Evolutionary conservation across 2,797 vertebrate species (phyloP).

Genomic region (Discoglossus pictus): DNA sequence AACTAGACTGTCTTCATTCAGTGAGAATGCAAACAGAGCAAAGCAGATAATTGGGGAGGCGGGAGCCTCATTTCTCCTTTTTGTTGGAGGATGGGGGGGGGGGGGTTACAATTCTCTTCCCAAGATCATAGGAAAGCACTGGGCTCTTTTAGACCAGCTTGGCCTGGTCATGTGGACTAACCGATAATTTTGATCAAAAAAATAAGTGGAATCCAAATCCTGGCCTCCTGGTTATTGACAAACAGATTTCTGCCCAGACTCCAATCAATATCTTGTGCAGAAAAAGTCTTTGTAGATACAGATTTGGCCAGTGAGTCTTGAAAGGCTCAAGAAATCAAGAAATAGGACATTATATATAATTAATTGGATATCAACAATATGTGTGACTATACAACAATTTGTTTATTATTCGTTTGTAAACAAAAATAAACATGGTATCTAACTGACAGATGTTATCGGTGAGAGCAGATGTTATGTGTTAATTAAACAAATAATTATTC

Average conservation of each 20-base stretch:
- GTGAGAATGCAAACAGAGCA: slow-evolving; percentile 48
- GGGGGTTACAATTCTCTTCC: neutral
- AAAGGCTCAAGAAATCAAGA: too few relatives aligned
- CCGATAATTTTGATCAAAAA: slow-evolving; percentile 9
- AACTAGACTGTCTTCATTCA: slow-evolving; percentile 43
- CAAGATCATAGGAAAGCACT: slow-evolving; percentile 6
- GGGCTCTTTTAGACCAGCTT: neutral
- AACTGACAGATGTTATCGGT: slow-evolving; percentile 32
- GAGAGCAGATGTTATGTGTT: slow-evolving; percentile 31
- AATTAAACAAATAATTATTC: slow-evolving; percentile 43
- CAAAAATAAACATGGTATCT: neutral
- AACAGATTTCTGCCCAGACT: slow-evolving; percentile 29
- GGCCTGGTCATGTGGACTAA: neutral
- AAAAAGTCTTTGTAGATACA: slow-evolving; percentile 18
- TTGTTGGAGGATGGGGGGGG: slow-evolving; percentile 7
- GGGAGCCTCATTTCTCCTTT: slow-evolving; percentile 15
- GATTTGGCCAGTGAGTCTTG: slow-evolving; percentile 10
- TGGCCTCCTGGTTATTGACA: slow-evolving; percentile 28
- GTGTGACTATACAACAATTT: too few relatives aligned
- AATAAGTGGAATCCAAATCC: slow-evolving; percentile 17
- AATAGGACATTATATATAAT: too few relatives aligned
- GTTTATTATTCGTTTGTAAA: too few relatives aligned
- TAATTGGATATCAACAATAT: too few relatives aligned
- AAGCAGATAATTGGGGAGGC: slow-evolving; percentile 55
- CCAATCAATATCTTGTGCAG: slow-evolving; percentile 9